Conservation (phyloP, 2,113 vertebrate species). For the Reinhardtius hippoglossoides region DNA sequence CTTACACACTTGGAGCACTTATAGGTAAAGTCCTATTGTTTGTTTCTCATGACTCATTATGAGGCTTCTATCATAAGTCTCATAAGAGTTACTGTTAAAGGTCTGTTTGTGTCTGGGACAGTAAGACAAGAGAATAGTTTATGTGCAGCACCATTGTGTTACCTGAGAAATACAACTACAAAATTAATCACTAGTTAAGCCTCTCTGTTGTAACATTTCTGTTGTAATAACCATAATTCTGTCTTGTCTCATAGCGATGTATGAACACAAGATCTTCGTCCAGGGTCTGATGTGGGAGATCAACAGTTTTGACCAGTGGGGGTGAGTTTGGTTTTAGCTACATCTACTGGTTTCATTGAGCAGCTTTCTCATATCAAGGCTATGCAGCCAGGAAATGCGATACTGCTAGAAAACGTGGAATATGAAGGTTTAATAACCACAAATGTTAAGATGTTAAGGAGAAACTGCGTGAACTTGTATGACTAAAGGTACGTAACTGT, state of each 20-base stretch:
- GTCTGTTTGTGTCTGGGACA: no score
- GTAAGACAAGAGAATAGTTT: background rate
- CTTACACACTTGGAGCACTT: conserved; percentile 92
- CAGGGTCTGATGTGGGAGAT: conserved; percentile 98
- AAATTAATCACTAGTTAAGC: background rate
- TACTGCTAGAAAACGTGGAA: no score
- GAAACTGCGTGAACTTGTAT: no score
- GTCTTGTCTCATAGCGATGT: conserved; percentile 88
- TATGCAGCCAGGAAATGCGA: background rate
- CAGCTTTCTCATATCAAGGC: background rate
- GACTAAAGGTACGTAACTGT: no score
- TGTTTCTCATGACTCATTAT: background rate
- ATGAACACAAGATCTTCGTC: conserved; percentile 99
- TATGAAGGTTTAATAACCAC: no score
- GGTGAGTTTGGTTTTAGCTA: conserved; percentile 84
- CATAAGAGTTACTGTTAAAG: no score
- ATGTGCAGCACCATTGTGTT: conserved; percentile 2
- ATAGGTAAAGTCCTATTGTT: conserved; percentile 85
- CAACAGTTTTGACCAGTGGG: conserved; percentile 99
- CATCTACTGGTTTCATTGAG: background rate
- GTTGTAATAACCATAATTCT: conserved; percentile 7
- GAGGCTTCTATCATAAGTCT: no score
- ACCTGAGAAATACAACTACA: background rate
- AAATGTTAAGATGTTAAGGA: no score
- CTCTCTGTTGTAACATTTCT: background rate